These are phyloP conservation scores for Hirtodrosophila cameraria DNA, from an alignment of 2,888 invertebrate genomes.

Conservation along the genomic window DNA sequence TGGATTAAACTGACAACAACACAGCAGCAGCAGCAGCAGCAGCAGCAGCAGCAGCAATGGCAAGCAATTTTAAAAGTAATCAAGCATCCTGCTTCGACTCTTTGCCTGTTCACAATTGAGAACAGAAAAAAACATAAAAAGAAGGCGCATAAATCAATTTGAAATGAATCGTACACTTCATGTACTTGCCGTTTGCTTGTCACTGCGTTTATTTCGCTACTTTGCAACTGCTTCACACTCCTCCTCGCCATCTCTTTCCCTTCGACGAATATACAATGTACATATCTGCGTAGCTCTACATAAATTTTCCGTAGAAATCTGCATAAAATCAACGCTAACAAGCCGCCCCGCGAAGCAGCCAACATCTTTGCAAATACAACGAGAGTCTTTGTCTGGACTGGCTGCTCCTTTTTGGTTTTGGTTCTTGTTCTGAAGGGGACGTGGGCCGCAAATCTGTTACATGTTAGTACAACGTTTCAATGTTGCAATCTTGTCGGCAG, in stretches of 20 bases:
- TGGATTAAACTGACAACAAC: slow-evolving; percentile 35
- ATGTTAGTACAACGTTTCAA: slow-evolving; percentile 44
- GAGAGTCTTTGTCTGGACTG: slow-evolving; percentile 40
- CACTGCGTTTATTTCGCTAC: slow-evolving; percentile 37
- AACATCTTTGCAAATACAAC: slow-evolving; percentile 60
- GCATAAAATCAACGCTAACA: slow-evolving; percentile 81
- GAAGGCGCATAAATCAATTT: slow-evolving; percentile 74
- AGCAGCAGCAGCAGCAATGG: slow-evolving; percentile 14
- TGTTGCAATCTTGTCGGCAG: slow-evolving; percentile 56
- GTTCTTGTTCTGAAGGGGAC: neutral
- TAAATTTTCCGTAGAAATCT: slow-evolving; percentile 75
- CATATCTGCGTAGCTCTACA: slow-evolving; percentile 69
- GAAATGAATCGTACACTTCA: slow-evolving; percentile 75
- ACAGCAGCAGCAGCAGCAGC: too few species aligned
- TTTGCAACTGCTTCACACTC: too few species aligned
- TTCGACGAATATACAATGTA: slow-evolving; percentile 56
- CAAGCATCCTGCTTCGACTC: slow-evolving; percentile 42
- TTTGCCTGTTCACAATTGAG: slow-evolving; percentile 3
- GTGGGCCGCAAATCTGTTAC: slow-evolving; percentile 33
- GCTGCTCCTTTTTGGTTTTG: slow-evolving; percentile 17
- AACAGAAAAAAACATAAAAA: slow-evolving; percentile 1
- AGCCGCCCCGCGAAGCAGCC: slow-evolving; percentile 52
- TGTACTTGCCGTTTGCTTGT: slow-evolving; percentile 52
- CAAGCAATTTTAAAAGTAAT: slow-evolving; percentile 60
- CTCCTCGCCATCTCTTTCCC: neutral